phyloP scores from a whole-genome alignment of 1,140 invertebrate species.

The Drosophila oshimai region DNA sequence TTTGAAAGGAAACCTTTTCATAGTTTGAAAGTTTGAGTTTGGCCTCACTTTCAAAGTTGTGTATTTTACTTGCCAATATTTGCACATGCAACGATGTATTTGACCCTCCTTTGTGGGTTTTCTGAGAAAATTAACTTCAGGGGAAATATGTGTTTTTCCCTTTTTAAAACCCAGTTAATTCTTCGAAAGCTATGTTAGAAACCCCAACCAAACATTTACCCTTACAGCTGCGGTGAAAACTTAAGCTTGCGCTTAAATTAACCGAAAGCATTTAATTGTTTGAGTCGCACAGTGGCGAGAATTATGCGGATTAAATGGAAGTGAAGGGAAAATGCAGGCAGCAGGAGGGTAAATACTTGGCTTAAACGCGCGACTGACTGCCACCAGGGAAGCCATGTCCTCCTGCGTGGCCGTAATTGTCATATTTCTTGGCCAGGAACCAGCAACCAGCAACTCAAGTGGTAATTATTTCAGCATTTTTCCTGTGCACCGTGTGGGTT shows the following conservation, averaged over 20 bases:
- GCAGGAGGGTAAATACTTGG: neutral
- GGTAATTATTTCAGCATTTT: slow-evolving; percentile 63
- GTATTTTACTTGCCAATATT: too few species aligned
- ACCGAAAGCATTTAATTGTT: slow-evolving; percentile 29
- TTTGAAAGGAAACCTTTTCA: too few species aligned
- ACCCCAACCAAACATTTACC: neutral
- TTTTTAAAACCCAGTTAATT: neutral
- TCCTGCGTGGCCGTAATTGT: slow-evolving; percentile 47
- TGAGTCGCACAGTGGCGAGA: neutral
- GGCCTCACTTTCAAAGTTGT: too few species aligned
- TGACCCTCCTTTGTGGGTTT: neutral
- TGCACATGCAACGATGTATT: neutral
- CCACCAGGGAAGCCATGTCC: slow-evolving; percentile 19
- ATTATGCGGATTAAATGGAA: slow-evolving; percentile 9
- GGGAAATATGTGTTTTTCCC: neutral
- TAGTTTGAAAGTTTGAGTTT: too few species aligned
- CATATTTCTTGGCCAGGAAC: slow-evolving; percentile 45
- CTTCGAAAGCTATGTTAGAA: neutral
- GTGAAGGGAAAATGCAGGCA: neutral
- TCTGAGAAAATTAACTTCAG: neutral
- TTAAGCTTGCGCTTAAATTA: slow-evolving; percentile 19
- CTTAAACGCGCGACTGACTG: slow-evolving; percentile 2
- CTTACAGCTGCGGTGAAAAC: slow-evolving; percentile 1
- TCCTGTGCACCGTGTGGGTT: slow-evolving; percentile 15
- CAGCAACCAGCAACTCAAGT: slow-evolving; percentile 36